Conservation (phyloP, 2,888 invertebrate species). For the Clanis bilineata region DNA sequence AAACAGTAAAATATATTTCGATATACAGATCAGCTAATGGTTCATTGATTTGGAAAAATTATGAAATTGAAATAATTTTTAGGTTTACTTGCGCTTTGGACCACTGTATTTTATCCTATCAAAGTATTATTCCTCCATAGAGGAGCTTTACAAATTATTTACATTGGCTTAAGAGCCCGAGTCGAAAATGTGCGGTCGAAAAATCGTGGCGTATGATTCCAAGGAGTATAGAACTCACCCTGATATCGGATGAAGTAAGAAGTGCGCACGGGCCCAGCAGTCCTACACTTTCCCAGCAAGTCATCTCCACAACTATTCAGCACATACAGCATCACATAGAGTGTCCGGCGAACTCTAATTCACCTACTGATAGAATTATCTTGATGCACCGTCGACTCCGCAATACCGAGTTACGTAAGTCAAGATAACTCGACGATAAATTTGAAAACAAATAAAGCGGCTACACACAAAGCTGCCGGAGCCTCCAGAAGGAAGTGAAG, state of each 20-base stretch:
- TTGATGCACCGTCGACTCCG: constrained; percentile 64
- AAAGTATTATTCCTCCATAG: too few species aligned
- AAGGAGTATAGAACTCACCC: constrained; percentile 64
- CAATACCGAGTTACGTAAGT: constrained; percentile 66
- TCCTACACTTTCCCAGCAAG: constrained; percentile 81
- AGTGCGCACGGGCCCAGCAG: constrained; percentile 79
- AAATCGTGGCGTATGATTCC: not conserved
- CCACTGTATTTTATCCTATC: not conserved
- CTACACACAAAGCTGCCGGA: constrained; percentile 64
- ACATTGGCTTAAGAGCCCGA: not conserved
- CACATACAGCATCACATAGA: constrained; percentile 47
- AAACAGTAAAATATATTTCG: not conserved
- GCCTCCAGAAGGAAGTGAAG: constrained; percentile 55
- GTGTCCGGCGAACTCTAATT: constrained; percentile 31
- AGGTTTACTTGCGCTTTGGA: constrained; percentile 27
- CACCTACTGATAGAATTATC: constrained; percentile 31
- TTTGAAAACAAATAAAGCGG: constrained; percentile 62
- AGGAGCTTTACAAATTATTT: not conserved
- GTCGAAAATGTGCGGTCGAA: not conserved
- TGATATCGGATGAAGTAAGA: constrained; percentile 72
- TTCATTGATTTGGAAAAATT: constrained; percentile 30
- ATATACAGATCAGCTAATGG: not conserved
- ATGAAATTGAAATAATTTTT: not conserved
- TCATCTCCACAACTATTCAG: constrained; percentile 62
- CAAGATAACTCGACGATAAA: constrained; percentile 39